Evolutionary conservation across 2,797 vertebrate genomes (phyloP).

Genomic region (Xenopus petersii): DNA sequence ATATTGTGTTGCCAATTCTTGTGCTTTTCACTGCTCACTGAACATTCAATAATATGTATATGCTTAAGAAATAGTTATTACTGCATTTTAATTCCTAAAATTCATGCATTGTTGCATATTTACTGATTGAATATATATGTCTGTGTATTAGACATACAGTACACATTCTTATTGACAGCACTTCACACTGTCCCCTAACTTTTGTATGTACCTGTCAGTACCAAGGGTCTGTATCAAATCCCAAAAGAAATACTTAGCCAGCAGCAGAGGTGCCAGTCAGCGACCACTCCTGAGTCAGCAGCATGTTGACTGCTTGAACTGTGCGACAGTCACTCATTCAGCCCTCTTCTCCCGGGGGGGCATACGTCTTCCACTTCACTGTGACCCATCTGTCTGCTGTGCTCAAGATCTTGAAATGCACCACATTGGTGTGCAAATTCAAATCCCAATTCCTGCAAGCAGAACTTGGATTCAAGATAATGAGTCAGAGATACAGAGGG

Average conservation of each 20-base stretch:
- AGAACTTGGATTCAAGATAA: conserved; percentile 65
- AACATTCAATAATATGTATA: neutral
- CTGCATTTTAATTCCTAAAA: neutral
- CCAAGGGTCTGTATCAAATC: conserved; percentile 47
- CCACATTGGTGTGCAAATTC: conserved; percentile 57
- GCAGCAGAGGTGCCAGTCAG: conserved; percentile 58
- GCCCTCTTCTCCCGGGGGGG: conserved; percentile 55
- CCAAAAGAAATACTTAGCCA: conserved; percentile 44
- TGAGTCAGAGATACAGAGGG: conserved; percentile 67
- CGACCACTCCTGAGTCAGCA: conserved; percentile 68
- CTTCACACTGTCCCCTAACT: conserved; percentile 23
- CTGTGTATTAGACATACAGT: neutral
- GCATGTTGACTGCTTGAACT: conserved; percentile 55
- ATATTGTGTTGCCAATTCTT: neutral
- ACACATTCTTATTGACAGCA: neutral
- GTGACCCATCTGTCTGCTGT: conserved; percentile 61
- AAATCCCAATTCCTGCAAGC: conserved; percentile 62
- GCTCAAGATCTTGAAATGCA: conserved; percentile 54
- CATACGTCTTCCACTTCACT: conserved; percentile 56
- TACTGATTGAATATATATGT: neutral
- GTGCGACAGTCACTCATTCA: conserved; percentile 57
- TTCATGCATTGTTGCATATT: neutral
- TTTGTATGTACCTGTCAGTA: conserved; percentile 55
- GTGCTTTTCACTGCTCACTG: neutral
- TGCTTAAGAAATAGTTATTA: neutral